Percentiles rank a stretch among this genome's conserved stretches.
These are phyloP conservation scores for Molossus alvarezi DNA, from an alignment of 2,797 vertebrate genomes.

Conservation along the genomic window DNA sequence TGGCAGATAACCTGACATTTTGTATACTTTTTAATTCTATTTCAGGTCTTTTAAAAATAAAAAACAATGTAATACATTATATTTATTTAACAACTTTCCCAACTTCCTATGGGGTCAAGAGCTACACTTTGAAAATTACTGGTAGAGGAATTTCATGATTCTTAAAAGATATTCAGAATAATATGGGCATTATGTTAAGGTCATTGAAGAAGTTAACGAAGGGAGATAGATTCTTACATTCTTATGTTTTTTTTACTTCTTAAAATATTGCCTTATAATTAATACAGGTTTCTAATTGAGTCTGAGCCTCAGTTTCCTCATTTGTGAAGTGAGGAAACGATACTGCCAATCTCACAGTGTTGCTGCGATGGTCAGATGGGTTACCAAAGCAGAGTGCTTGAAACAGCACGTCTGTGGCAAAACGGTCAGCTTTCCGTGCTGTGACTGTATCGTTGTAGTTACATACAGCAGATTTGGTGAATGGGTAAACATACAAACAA, in stretches of 20 bases:
- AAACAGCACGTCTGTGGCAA: neutral
- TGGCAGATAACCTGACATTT: neutral
- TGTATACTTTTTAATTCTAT: neutral
- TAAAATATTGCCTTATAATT: neutral
- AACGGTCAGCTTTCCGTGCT: neutral
- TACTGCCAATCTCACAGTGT: rapidly evolving
- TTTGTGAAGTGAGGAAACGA: neutral
- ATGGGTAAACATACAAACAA: neutral
- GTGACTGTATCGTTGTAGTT: neutral
- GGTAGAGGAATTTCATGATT: neutral
- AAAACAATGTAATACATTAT: neutral
- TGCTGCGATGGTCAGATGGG: rapidly evolving
- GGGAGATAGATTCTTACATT: neutral
- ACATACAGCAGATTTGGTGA: neutral
- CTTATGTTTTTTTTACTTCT: neutral
- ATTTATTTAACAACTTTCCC: neutral
- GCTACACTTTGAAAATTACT: neutral
- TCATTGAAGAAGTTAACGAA: neutral
- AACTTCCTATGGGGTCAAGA: neutral
- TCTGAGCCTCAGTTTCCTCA: neutral
- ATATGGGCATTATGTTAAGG: neutral
- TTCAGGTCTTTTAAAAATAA: neutral
- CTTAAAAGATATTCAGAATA: neutral
- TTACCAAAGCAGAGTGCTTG: neutral
- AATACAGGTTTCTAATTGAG: neutral